Base-by-base conservation (phyloP, 2,113 vertebrate genomes). In the Callopanchax toddi region DNA sequence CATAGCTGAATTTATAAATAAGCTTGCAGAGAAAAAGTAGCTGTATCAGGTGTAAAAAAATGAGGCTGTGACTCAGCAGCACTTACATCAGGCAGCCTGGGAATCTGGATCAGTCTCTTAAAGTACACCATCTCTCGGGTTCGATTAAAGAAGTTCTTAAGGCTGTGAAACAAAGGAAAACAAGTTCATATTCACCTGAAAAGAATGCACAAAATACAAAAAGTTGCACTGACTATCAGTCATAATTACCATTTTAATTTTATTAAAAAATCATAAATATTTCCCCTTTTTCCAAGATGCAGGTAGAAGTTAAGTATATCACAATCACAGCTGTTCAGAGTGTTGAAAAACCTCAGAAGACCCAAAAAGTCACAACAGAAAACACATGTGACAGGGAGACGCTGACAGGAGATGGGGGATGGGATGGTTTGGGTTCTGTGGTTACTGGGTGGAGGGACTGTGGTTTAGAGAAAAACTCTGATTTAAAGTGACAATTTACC, bases 71-170 rank as follows among this genome's bases (percentile, higher is more conserved):
- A 81, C 66, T 67, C 43, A 36, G 57, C 52, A 55, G 25, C 51
- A 62, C 16, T 92, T 89, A 98, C 97, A 89, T 98, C 97, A 0
- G 97, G 97, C 75, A 99, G 92, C 68, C 92, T 92, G 2, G 97
- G 97, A 58, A 99, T 98, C 93, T 99, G 97, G 86, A 99, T 98
- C 78, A 99, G 95, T 16, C 97, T 91, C 87, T 99, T 99, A 87
- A 99, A 99, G 81, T 94, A 99, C 53, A 95, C 53, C 96, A 99
- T 97, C 86, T 99, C 97, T 0, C 97, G 93, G 3, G 97, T 94
- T 82, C 92, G 94, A 78, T 96, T 97, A 76, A 99, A 97, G 91
- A 98, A 99, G 64, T 86, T 94, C 74, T 95, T 95, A 50, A 99
- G 94, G 86, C 97, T 99, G 80, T 1, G 56, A 44, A 65, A 23